A percentile compares a stretch with the other conserved stretches of the same genome.
phyloP scores from a whole-genome alignment of 2,888 invertebrate genomes.

The Ctenicera cuprea region DNA sequence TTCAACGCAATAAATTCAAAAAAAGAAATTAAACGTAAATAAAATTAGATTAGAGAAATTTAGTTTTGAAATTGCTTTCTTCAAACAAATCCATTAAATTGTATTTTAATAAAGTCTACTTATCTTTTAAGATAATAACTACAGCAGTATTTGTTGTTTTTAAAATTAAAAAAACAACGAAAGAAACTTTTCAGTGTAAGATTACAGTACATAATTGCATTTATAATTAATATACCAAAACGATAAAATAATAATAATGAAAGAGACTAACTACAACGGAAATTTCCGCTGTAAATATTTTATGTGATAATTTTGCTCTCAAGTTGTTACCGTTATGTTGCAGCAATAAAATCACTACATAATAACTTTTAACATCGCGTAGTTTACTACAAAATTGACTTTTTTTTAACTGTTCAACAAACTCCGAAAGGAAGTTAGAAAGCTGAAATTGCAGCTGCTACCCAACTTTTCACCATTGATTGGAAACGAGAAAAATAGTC shows the following conservation, averaged over 20 bases:
- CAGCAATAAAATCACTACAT: constrained; percentile 4
- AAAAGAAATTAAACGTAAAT: too few species aligned
- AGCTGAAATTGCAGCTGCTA: constrained; percentile 20
- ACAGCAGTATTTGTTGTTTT: too few species aligned
- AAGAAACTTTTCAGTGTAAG: neutral
- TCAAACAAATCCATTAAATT: too few species aligned
- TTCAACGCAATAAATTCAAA: too few species aligned
- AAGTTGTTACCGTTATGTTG: neutral
- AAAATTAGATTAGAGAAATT: too few species aligned
- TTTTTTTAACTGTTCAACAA: constrained; percentile 17
- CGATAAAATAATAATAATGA: too few species aligned
- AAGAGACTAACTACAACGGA: too few species aligned
- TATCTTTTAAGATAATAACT: too few species aligned
- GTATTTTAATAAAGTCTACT: too few species aligned
- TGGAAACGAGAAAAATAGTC: constrained; percentile 26
- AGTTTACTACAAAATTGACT: constrained; percentile 2
- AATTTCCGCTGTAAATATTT: too few species aligned
- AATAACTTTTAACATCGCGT: constrained; percentile 8
- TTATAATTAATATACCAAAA: neutral
- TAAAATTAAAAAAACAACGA: neutral
- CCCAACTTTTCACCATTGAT: constrained; percentile 26
- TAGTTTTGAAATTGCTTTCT: too few species aligned
- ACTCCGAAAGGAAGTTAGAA: constrained; percentile 8
- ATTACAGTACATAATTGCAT: neutral
- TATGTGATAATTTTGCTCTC: neutral